Evolutionary conservation across 2,113 vertebrate species (phyloP).

Genomic region (Ictalurus furcatus): DNA sequence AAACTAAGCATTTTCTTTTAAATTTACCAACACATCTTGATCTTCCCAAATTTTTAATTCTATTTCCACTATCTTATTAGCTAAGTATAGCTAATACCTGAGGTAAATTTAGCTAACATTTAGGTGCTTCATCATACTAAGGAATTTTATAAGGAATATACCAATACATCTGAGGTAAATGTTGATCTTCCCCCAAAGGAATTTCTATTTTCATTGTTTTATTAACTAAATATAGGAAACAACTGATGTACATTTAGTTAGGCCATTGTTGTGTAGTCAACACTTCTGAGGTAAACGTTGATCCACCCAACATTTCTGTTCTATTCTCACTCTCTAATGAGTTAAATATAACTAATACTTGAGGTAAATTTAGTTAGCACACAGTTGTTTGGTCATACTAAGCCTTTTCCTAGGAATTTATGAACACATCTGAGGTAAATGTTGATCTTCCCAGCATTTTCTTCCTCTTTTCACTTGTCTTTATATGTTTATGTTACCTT

Average conservation of each 20-base stretch:
- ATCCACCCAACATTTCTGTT: not conserved
- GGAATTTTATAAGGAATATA: not conserved
- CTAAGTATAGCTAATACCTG: not conserved
- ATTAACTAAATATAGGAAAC: not conserved
- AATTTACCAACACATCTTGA: no score
- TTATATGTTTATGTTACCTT: not conserved
- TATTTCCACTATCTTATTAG: not conserved
- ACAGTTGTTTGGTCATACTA: not conserved
- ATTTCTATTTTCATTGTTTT: no score
- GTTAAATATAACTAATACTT: not conserved
- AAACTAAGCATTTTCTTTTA: no score
- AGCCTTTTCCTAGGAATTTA: not conserved
- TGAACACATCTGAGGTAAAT: not conserved
- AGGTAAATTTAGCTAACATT: not conserved
- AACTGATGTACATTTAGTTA: not conserved
- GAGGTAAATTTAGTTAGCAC: not conserved
- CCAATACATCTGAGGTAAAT: not conserved
- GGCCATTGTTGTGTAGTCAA: not conserved
- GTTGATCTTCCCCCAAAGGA: not conserved
- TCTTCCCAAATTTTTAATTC: not conserved
- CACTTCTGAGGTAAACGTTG: not conserved
- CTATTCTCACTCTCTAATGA: not conserved
- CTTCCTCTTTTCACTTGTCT: not conserved
- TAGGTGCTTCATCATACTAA: not conserved
- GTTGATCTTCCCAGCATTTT: not conserved